Conservation (phyloP, 2,888 invertebrate genomes). For the Athalia cordata region DNA sequence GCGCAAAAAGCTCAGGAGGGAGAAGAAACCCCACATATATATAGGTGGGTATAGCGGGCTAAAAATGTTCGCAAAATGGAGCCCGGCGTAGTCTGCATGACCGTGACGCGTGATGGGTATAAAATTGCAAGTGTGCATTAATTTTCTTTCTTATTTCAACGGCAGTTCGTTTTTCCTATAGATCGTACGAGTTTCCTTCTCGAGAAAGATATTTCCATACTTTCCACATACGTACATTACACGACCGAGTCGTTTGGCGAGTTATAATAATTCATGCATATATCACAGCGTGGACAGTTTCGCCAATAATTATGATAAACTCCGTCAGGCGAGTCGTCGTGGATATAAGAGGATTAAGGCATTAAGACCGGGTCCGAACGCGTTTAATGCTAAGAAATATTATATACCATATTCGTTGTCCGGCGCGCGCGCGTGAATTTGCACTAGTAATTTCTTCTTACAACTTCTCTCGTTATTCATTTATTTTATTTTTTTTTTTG, state of each 20-base stretch:
- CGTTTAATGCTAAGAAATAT: constrained; percentile 27
- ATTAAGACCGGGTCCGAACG: constrained; percentile 20
- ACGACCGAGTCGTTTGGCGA: neutral
- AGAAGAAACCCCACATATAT: too few relatives aligned
- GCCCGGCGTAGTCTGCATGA: neutral
- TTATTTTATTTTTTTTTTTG: neutral
- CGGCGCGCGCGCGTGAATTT: neutral
- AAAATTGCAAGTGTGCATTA: neutral
- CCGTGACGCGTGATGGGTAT: too few relatives aligned
- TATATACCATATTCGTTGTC: neutral
- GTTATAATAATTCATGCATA: constrained; percentile 38
- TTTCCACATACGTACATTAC: neutral
- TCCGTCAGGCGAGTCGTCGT: constrained; percentile 63
- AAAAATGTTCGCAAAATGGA: neutral
- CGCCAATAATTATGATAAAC: constrained; percentile 69
- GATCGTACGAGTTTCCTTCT: too few relatives aligned
- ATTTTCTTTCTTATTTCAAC: too few relatives aligned
- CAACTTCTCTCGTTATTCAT: neutral
- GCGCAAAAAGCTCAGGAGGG: too few relatives aligned
- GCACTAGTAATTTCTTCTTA: neutral
- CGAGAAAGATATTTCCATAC: too few relatives aligned
- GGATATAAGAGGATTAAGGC: constrained; percentile 57
- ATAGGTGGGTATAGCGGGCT: too few relatives aligned
- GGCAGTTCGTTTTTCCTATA: too few relatives aligned
- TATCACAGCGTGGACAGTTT: constrained; percentile 48